Evolutionary conservation across 2,888 invertebrate genomes (phyloP), one percentile per base, ranked within the genome.

Genomic region (Drosophila greeni): DNA sequence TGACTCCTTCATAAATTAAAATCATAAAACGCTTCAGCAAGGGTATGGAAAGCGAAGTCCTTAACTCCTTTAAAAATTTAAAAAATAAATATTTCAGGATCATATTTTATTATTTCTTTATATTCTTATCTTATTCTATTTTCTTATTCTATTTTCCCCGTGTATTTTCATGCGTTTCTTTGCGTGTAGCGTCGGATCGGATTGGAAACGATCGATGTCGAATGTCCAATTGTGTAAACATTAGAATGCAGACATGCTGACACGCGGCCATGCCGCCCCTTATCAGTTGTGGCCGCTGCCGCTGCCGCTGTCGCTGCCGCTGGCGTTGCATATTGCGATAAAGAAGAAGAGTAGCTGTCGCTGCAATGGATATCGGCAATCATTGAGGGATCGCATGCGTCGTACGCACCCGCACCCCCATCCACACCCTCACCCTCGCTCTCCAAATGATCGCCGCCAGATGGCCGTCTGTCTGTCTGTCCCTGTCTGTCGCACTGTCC

Each of bases 181-280:
- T 42, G 18, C 16, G 16, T 43, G 42, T 42, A 42, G 14, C 48
- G n/a, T 29, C 11, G 36, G 20, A 37, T 56, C 29, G 55, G 26
- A n/a, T 36, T 29, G 8, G 12, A 45, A 31, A 18, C 51, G 51
- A 56, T 56, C 53, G 59, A 49, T 37, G 65, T 48, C 40, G 52
- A 56, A 49, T 67, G 67, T 67, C 67, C 67, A 68, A 54, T 67
- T 67, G 60, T 68, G 60, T 67, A 67, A 67, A 60, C 54, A 67
- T 67, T 67, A 60, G 68, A 67, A 60, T 48, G 68, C 52, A 60
- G 68, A 59, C 59, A 45, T 14, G 29, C 45, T 29, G 43, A 45
- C 43, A 45, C 43, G 43, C 43, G 43, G 43, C 26, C 43, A 45
- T 12, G 18, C 43, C 42, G 36, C 42, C 42, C 14, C 66, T 48